Evolutionary conservation across 2,797 vertebrate genomes (phyloP).

Genomic region (Chromis chromis): DNA sequence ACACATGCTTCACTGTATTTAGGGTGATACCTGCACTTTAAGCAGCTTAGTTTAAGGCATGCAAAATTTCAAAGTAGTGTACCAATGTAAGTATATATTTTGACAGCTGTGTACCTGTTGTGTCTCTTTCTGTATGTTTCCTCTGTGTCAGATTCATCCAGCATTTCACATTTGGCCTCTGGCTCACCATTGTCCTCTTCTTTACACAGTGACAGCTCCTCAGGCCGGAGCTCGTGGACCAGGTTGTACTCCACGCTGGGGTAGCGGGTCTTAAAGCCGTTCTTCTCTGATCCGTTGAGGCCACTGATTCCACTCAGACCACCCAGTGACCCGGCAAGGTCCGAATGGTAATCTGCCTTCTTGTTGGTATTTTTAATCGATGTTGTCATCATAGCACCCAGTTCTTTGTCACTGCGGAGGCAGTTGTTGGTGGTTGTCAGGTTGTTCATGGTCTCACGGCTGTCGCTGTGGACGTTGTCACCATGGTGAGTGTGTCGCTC

Average conservation of each 20-base stretch:
- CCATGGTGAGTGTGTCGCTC: conserved; percentile 85
- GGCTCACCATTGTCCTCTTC: conserved; percentile 68
- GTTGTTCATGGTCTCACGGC: conserved; percentile 97
- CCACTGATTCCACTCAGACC: conserved; percentile 76
- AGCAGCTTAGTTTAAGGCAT: neutral
- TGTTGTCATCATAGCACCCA: conserved; percentile 89
- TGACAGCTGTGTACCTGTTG: conserved; percentile 86
- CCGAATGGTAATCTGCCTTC: conserved; percentile 94
- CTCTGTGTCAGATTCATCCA: conserved; percentile 85
- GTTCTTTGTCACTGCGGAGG: conserved; percentile 94
- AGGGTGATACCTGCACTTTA: neutral
- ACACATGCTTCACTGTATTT: neutral
- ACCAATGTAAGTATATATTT: neutral
- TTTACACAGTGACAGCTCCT: conserved; percentile 81
- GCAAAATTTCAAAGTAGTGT: neutral
- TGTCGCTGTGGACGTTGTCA: conserved; percentile 87
- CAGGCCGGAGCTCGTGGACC: conserved; percentile 92
- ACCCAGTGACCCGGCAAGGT: conserved; percentile 79
- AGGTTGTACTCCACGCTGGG: conserved; percentile 96
- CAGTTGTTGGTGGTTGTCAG: conserved; percentile 90
- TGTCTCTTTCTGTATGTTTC: conserved; percentile 88
- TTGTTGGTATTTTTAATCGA: conserved; percentile 99
- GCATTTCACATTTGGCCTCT: conserved; percentile 88
- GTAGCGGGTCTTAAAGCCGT: conserved; percentile 92
- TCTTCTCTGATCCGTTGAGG: conserved; percentile 86